Conservation (phyloP, 2,113 vertebrate genomes). For the Tauraco erythrolophus region DNA sequence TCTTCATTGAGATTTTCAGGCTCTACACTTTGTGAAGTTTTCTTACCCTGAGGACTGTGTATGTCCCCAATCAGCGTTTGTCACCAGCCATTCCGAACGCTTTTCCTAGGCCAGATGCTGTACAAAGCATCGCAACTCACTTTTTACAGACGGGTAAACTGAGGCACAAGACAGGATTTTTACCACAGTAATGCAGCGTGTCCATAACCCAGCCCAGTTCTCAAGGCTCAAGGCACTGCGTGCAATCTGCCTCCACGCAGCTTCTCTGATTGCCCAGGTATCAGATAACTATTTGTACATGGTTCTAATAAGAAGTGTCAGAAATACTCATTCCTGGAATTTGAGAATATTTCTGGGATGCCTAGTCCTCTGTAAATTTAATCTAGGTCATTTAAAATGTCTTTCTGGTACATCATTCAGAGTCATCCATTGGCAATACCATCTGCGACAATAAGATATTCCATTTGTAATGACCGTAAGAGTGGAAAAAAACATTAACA, state of each 20-base stretch:
- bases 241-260: not conserved
- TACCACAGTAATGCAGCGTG: accelerated
- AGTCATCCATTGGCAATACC: not conserved
- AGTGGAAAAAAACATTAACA: not conserved
- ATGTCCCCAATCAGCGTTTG: not conserved
- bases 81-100: not conserved
- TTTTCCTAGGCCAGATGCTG: not conserved
- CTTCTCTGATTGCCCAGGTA: not conserved
- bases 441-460: not conserved
- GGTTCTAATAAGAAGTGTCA: not conserved
- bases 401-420: not conserved
- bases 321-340: not conserved
- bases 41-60: not conserved
- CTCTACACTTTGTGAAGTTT: not conserved
- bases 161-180: not conserved
- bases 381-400: not conserved
- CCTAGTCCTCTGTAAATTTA: not conserved
- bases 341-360: not conserved
- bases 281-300: not conserved
- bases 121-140: not conserved
- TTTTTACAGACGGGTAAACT: not conserved
- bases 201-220: not conserved
- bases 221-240: not conserved
- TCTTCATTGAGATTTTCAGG: slow-evolving; percentile 11
- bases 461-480: not conserved